Evolutionary conservation across 2,888 invertebrate species (phyloP).

Genomic region (Volucella zonaria): DNA sequence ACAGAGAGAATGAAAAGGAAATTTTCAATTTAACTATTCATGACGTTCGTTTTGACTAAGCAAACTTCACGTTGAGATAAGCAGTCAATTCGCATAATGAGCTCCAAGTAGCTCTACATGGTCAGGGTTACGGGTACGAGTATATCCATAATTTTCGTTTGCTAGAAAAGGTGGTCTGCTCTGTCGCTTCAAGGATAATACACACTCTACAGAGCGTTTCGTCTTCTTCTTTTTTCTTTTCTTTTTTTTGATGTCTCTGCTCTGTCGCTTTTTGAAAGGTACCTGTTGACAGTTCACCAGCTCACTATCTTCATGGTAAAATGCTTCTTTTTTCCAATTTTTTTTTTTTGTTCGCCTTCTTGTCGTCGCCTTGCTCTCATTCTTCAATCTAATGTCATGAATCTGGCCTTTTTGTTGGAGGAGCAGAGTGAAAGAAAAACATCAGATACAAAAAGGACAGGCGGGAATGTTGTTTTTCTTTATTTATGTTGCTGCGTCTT

Average conservation of each 20-base stretch:
- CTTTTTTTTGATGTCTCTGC: background rate
- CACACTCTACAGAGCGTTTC: conserved; percentile 26
- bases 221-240: background rate
- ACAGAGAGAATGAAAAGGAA: conserved; percentile 7
- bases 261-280: conserved; percentile 45
- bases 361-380: conserved; percentile 29
- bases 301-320: conserved; percentile 44
- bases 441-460: background rate
- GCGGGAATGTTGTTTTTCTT: background rate
- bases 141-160: conserved; percentile 63
- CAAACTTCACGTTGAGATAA: conserved; percentile 16
- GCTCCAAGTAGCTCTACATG: conserved; percentile 43
- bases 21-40: conserved; percentile 11
- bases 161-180: conserved; percentile 31
- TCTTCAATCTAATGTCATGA: conserved; percentile 68
- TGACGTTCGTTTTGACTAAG: conserved; percentile 7
- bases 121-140: too few relatives aligned
- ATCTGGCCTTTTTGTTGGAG: conserved; percentile 38
- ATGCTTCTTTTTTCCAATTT: conserved; percentile 13
- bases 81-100: conserved; percentile 30
- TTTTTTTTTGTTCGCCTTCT: background rate
- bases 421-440: background rate
- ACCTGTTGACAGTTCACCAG: conserved; percentile 69
- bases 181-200: conserved; percentile 16
- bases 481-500: conserved; percentile 7